Percentiles rank a stretch among this genome's conserved stretches.
Evolutionary conservation across 2,888 invertebrate species (phyloP).

Genomic region (Adineta ricciae): DNA sequence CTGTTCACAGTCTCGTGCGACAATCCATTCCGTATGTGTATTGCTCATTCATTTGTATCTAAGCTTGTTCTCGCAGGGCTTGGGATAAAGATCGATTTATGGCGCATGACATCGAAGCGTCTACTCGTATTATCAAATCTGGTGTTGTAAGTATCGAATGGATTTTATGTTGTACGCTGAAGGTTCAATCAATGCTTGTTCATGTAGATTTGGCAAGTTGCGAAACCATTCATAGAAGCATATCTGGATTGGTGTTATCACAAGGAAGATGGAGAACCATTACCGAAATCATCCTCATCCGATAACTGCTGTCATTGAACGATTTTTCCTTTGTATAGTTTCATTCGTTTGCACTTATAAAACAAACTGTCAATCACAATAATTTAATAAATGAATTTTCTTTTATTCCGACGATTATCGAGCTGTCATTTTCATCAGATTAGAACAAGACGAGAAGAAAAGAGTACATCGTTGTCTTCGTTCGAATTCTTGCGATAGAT

Average conservation of each 20-base stretch:
- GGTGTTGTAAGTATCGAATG: neutral
- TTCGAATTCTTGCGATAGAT: neutral
- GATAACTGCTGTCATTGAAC: neutral
- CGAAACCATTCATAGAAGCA: neutral
- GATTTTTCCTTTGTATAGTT: neutral
- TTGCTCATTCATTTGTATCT: slow-evolving; percentile 35
- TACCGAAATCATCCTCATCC: no score
- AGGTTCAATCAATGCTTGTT: neutral
- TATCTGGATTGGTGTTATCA: neutral
- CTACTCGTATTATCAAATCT: slow-evolving; percentile 51
- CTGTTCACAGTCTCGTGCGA: slow-evolving; percentile 58
- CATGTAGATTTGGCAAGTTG: neutral
- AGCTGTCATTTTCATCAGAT: neutral
- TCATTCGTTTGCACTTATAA: neutral
- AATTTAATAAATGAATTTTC: neutral
- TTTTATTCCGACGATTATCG: neutral
- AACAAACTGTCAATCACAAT: neutral
- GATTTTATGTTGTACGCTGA: neutral
- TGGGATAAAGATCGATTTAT: slow-evolving; percentile 60
- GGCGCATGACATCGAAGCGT: slow-evolving; percentile 60
- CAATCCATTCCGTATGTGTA: slow-evolving; percentile 50
- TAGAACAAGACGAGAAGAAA: neutral
- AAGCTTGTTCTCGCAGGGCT: slow-evolving; percentile 47
- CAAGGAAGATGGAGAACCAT: neutral
- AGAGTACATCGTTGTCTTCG: neutral